Evolutionary conservation across 37 sponge, comb jelly and placozoan species (phyloP).

Genomic region (Spongilla lacustris): DNA sequence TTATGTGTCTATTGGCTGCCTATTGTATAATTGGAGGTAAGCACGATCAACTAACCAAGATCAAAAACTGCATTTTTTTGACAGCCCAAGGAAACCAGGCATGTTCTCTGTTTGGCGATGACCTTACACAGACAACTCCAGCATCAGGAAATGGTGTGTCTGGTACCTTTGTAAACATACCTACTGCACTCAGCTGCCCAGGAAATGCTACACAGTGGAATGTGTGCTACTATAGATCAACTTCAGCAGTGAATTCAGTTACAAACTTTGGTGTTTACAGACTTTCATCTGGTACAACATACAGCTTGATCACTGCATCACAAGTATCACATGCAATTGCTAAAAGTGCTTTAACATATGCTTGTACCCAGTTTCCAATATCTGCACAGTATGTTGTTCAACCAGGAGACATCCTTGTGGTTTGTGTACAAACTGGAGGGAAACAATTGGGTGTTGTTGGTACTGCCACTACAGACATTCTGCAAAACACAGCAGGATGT

Average conservation of each 20-base stretch:
- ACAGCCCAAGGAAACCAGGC: neutral
- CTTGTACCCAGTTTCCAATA: neutral
- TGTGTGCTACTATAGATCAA: neutral
- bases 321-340: neutral
- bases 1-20: neutral
- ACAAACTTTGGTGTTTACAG: neutral
- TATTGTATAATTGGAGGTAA: neutral
- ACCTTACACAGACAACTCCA: neutral
- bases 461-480: neutral
- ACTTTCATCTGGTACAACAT: neutral
- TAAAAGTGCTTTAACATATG: neutral
- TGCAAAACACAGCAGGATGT: neutral
- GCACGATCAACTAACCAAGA: neutral
- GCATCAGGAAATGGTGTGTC: neutral
- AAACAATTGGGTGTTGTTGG: neutral
- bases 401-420: neutral
- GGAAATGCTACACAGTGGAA: neutral
- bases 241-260: neutral
- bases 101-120: neutral
- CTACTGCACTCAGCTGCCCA: neutral
- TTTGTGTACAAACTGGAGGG: neutral
- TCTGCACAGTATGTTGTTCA: neutral
- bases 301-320: neutral
- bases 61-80: neutral
- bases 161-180: neutral